A percentile compares a stretch with the other conserved stretches of the same genome.
These are phyloP conservation scores for Formica aserva DNA, from an alignment of 2,888 invertebrate genomes.

Conservation along the genomic window DNA sequence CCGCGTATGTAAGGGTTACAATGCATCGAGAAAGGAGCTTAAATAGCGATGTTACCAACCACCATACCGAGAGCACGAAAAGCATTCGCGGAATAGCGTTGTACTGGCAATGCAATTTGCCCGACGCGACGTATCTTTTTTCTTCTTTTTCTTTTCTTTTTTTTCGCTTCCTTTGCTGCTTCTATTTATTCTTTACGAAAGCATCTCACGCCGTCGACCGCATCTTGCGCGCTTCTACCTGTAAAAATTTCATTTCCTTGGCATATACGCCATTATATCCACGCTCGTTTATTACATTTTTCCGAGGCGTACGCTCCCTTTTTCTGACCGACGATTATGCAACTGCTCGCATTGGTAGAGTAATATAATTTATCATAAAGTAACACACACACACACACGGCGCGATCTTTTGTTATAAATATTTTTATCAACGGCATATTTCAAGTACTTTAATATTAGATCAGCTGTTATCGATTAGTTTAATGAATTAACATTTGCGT, in stretches of 20 bases:
- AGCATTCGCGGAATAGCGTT: conserved; percentile 40
- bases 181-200: conserved; percentile 50
- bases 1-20: conserved; percentile 22
- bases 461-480: conserved; percentile 23
- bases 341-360: conserved; percentile 8
- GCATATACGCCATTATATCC: conserved; percentile 43
- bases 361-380: conserved; percentile 14
- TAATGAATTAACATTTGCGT: conserved; percentile 25
- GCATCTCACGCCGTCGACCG: conserved; percentile 42
- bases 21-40: conserved; percentile 21
- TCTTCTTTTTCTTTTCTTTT: neutral
- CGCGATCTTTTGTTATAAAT: conserved; percentile 6
- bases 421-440: conserved; percentile 15
- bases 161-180: conserved; percentile 23
- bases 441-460: conserved; percentile 12
- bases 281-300: conserved; percentile 35
- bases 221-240: conserved; percentile 35
- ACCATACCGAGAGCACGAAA: conserved; percentile 30
- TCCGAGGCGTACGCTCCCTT: too few relatives aligned
- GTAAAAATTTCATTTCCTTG: conserved; percentile 48
- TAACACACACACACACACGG: neutral
- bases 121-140: conserved; percentile 41
- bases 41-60: conserved; percentile 32
- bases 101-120: conserved; percentile 40
- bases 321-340: conserved; percentile 1